phyloP scores from a whole-genome alignment of 2,888 invertebrate genomes.

The Caenorhabditis zanzibari region DNA sequence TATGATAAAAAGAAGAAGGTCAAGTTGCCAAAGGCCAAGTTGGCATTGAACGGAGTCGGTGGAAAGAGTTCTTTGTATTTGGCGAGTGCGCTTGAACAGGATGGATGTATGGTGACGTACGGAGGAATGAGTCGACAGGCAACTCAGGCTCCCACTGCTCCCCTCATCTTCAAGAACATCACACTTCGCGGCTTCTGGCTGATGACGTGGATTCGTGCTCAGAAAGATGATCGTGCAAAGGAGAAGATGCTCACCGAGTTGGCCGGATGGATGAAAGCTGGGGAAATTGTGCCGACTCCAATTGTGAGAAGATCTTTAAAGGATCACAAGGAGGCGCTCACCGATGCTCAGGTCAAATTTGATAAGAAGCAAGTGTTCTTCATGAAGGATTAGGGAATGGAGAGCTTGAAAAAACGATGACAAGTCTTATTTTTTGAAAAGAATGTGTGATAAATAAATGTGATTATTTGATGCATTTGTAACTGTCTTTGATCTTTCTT shows the following conservation, averaged over 20 bases:
- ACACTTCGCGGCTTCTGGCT: slow-evolving; percentile 89
- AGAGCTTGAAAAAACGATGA: too few relatives aligned
- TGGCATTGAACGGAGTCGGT: slow-evolving; percentile 96
- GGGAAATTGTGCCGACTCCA: slow-evolving; percentile 89
- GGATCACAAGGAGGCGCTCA: slow-evolving; percentile 89
- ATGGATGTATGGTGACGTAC: slow-evolving; percentile 93
- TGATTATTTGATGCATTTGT: too few relatives aligned
- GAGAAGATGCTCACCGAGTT: slow-evolving; percentile 90
- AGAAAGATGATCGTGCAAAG: slow-evolving; percentile 56
- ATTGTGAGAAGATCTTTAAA: slow-evolving; percentile 87
- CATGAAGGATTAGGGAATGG: slow-evolving; percentile 28
- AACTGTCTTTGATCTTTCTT: too few relatives aligned
- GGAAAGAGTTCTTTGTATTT: slow-evolving; percentile 93
- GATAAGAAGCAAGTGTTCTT: slow-evolving; percentile 84
- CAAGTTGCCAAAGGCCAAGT: slow-evolving; percentile 76
- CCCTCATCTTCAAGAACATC: slow-evolving; percentile 91
- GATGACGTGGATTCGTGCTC: slow-evolving; percentile 91
- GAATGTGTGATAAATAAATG: too few relatives aligned
- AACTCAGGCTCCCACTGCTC: slow-evolving; percentile 88
- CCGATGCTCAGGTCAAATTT: slow-evolving; percentile 87
- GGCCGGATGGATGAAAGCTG: slow-evolving; percentile 88
- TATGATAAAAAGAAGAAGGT: slow-evolving; percentile 49
- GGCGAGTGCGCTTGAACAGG: slow-evolving; percentile 87
- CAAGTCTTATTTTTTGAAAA: too few relatives aligned
- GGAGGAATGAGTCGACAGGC: slow-evolving; percentile 90